phyloP scores from a whole-genome alignment of 2,888 invertebrate species.

The Sphaerophoria taeniata region DNA sequence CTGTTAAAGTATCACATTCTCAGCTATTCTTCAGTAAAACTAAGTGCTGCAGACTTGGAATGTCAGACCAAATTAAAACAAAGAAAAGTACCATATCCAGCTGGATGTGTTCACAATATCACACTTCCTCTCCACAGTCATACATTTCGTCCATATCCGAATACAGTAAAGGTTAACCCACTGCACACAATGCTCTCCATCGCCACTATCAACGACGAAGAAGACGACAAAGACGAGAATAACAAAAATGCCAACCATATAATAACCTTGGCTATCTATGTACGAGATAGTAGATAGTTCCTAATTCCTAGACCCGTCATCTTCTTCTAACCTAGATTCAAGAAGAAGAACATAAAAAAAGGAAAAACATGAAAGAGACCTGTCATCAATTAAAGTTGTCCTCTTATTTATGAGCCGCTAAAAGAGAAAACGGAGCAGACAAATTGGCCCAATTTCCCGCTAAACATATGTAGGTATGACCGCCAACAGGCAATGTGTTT shows the following conservation, averaged over 20 bases:
- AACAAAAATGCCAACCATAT: background rate
- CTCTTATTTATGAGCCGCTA: slow-evolving; percentile 66
- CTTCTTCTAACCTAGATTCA: slow-evolving; percentile 36
- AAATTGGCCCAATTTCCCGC: slow-evolving; percentile 72
- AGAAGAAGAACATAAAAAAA: background rate
- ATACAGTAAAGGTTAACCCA: background rate
- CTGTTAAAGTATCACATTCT: background rate
- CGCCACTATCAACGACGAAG: background rate
- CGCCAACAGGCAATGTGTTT: slow-evolving; percentile 24
- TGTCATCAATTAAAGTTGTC: slow-evolving; percentile 69
- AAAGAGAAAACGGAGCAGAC: slow-evolving; percentile 70
- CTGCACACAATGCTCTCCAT: background rate
- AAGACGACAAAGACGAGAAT: background rate
- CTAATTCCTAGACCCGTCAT: slow-evolving; percentile 26
- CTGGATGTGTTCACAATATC: slow-evolving; percentile 55
- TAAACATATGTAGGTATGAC: slow-evolving; percentile 46
- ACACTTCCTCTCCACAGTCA: slow-evolving; percentile 6
- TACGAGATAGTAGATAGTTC: background rate
- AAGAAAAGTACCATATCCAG: slow-evolving; percentile 28
- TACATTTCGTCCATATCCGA: background rate
- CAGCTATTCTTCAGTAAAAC: background rate
- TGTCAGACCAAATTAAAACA: slow-evolving; percentile 37
- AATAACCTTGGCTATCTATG: slow-evolving; percentile 37
- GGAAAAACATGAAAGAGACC: slow-evolving; percentile 32
- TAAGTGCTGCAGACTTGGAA: background rate